Percentiles rank a stretch among this genome's conserved stretches.
These are phyloP conservation scores for Poeciliopsis turrubarensis DNA, from an alignment of 2,113 vertebrate species.

Conservation along the genomic window DNA sequence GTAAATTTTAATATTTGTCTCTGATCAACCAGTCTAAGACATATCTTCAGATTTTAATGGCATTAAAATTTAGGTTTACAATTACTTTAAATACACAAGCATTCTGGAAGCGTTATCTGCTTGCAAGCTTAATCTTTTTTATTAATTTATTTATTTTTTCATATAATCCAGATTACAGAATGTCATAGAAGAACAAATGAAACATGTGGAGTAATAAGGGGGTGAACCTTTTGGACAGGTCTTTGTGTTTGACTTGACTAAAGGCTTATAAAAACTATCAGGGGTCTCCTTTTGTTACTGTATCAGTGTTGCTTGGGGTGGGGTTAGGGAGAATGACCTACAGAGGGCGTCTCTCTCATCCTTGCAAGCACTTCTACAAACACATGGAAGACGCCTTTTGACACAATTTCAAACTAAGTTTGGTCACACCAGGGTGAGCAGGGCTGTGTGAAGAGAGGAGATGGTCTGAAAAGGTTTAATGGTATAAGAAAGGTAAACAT, in stretches of 20 bases:
- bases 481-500: conserved; percentile 71
- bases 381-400: conserved; percentile 54
- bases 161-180: not conserved
- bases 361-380: conserved; percentile 77
- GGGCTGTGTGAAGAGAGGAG: conserved; percentile 63
- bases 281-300: conserved; percentile 77
- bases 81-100: not conserved
- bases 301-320: conserved; percentile 65
- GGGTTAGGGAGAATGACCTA: conserved; percentile 69
- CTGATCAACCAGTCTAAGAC: too few species aligned
- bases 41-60: too few species aligned
- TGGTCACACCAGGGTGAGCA: conserved; percentile 73
- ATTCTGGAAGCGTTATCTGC: too few species aligned
- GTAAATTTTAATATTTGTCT: not conserved
- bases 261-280: conserved; percentile 53
- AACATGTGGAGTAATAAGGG: conserved; percentile 40
- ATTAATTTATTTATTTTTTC: not conserved
- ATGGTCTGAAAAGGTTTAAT: conserved; percentile 68
- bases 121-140: not conserved
- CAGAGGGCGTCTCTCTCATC: conserved; percentile 75
- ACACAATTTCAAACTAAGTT: conserved; percentile 38
- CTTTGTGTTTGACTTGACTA: conserved; percentile 75
- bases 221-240: conserved; percentile 67
- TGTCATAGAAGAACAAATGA: conserved; percentile 5
- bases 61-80: not conserved